Conservation (phyloP, 2,113 vertebrate genomes). For the Poicephalus meyeri region DNA sequence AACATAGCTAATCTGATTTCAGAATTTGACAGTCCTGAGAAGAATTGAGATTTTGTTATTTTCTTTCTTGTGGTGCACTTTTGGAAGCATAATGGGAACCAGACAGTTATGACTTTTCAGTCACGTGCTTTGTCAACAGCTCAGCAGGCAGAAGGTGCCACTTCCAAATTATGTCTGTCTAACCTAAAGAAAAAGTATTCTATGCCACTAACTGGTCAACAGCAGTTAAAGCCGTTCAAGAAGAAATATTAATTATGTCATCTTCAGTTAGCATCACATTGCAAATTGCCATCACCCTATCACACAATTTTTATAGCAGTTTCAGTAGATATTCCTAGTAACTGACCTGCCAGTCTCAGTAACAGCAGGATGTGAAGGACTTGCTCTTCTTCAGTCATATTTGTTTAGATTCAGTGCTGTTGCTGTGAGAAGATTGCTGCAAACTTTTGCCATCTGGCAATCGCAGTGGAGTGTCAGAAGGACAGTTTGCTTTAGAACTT, state of each 20-base stretch:
- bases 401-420: not conserved
- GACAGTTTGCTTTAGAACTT: not conserved
- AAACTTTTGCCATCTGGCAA: not conserved
- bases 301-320: not conserved
- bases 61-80: not conserved
- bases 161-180: not conserved
- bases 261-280: not conserved
- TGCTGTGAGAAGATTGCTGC: not conserved
- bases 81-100: not conserved
- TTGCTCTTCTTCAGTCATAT: not conserved
- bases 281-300: not conserved
- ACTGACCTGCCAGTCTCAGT: not conserved
- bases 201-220: not conserved
- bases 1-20: not conserved
- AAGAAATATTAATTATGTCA: not conserved
- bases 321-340: not conserved
- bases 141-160: not conserved
- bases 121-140: not conserved
- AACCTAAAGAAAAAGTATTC: not conserved
- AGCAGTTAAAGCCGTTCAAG: not conserved
- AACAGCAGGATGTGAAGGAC: not conserved
- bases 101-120: not conserved
- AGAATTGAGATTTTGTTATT: not conserved
- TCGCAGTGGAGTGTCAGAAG: not conserved
- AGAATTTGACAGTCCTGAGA: not conserved